These are phyloP conservation scores for Echinometra lucunter DNA, from an alignment of 53 echinoderm and acorn worm species.

Conservation along the genomic window DNA sequence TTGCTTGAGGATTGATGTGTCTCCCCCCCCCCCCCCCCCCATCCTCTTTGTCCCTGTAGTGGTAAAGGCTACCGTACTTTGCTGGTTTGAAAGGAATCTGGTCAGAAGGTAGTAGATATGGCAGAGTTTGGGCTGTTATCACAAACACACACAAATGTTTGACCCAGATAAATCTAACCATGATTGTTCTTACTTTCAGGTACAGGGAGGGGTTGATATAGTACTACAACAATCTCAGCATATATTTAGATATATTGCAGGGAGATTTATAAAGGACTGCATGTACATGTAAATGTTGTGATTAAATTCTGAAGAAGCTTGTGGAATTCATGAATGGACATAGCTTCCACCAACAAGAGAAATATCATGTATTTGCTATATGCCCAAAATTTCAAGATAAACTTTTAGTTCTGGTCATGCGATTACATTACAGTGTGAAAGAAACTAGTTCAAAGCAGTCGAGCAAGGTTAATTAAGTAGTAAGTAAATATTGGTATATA, in stretches of 20 bases:
- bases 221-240: not conserved
- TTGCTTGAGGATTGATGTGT: constrained; percentile 40
- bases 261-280: too few species aligned
- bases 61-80: not conserved
- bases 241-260: not conserved
- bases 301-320: too few species aligned
- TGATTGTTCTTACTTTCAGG: not conserved
- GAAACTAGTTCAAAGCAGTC: too few species aligned
- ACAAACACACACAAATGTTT: not conserved
- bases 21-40: not conserved
- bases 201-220: not conserved
- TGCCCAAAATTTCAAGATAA: too few species aligned
- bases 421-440: too few species aligned
- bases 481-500: too few species aligned
- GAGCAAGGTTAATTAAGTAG: too few species aligned
- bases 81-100: not conserved
- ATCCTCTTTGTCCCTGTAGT: not conserved
- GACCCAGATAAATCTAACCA: not conserved
- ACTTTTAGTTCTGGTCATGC: too few species aligned
- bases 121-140: not conserved
- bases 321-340: too few species aligned
- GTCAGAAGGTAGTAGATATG: not conserved
- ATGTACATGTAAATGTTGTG: too few species aligned
- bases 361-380: too few species aligned
- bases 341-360: too few species aligned